These are phyloP conservation scores for Struthio camelus DNA, from an alignment of 2,113 vertebrate genomes.

Conservation along the genomic window DNA sequence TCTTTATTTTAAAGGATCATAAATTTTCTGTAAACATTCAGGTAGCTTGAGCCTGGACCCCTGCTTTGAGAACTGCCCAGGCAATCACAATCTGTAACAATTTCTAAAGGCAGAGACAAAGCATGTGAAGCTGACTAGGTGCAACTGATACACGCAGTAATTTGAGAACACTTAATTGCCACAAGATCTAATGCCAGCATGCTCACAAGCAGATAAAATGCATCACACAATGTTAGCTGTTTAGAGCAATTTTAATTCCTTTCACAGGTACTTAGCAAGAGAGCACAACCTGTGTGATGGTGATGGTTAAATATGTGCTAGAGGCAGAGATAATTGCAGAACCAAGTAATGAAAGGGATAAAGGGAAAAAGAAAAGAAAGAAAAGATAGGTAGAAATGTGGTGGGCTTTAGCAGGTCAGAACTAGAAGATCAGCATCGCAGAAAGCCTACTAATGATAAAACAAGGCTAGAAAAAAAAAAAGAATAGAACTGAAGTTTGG, in stretches of 20 bases:
- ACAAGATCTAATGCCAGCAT: background rate
- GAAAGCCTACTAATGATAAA: background rate
- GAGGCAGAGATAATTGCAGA: background rate
- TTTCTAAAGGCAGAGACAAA: background rate
- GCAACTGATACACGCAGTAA: background rate
- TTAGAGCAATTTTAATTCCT: background rate
- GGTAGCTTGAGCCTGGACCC: background rate
- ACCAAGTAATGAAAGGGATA: background rate
- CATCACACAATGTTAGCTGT: background rate
- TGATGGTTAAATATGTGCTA: background rate
- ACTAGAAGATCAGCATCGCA: background rate
- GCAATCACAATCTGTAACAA: background rate
- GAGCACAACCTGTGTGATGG: background rate
- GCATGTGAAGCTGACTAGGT: background rate
- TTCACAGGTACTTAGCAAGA: background rate
- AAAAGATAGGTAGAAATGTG: background rate
- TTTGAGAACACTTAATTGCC: background rate
- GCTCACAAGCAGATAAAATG: background rate
- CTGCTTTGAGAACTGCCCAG: background rate
- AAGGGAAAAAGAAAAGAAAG: background rate
- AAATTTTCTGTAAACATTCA: background rate
- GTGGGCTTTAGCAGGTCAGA: background rate
- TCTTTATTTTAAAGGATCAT: background rate
- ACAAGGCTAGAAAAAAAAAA: accelerated
- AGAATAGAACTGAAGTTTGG: background rate